Percentiles rank a stretch among this genome's conserved stretches.
These are phyloP conservation scores for Schizaphis graminum DNA, from an alignment of 2,888 invertebrate genomes.

Conservation along the genomic window DNA sequence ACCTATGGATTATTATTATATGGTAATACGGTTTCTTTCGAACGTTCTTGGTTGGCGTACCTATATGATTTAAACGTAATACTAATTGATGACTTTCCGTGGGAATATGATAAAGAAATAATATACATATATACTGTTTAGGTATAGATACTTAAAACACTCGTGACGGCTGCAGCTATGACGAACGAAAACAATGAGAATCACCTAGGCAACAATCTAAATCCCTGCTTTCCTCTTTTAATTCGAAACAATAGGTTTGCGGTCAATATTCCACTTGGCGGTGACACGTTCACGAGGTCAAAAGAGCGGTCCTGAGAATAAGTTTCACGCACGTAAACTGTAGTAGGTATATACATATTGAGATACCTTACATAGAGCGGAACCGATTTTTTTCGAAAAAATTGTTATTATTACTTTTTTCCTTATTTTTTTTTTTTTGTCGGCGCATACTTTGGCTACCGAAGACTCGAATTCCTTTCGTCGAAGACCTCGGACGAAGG, in stretches of 20 bases:
- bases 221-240: conserved; percentile 51
- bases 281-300: conserved; percentile 62
- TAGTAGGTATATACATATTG: background rate
- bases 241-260: conserved; percentile 63
- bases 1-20: conserved; percentile 43
- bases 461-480: conserved; percentile 59
- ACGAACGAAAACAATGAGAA: conserved; percentile 48
- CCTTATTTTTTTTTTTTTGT: conserved; percentile 39
- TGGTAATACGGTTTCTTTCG: conserved; percentile 4
- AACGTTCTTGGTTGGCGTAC: background rate
- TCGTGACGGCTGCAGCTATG: background rate
- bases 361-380: conserved; percentile 44
- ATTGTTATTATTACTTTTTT: conserved; percentile 47
- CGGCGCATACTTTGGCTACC: conserved; percentile 61
- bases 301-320: conserved; percentile 59
- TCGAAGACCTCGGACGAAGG: conserved; percentile 48
- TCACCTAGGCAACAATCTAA: conserved; percentile 42
- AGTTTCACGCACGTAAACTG: conserved; percentile 63
- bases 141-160: background rate
- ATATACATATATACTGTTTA: background rate
- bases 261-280: conserved; percentile 55
- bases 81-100: conserved; percentile 56
- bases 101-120: conserved; percentile 25
- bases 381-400: conserved; percentile 53
- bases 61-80: conserved; percentile 22